Percentiles rank a stretch among this genome's conserved stretches.
These are phyloP conservation scores for Hyles lineata DNA, from an alignment of 2,888 invertebrate species.

Conservation along the genomic window DNA sequence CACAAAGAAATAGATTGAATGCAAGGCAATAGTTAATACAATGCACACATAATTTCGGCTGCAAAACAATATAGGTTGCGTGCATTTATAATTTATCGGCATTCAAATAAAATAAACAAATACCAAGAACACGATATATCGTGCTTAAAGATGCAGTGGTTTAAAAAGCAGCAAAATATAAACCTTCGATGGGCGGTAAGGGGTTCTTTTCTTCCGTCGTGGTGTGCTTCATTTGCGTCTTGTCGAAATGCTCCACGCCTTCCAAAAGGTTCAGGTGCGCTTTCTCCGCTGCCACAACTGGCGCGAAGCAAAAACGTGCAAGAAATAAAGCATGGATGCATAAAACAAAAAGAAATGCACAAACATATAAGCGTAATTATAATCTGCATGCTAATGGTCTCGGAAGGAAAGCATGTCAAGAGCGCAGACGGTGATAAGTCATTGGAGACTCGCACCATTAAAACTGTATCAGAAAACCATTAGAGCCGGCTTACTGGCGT, in stretches of 20 bases:
- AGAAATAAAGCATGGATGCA: constrained; percentile 46
- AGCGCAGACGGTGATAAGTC: constrained; percentile 44
- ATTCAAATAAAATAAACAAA: constrained; percentile 26
- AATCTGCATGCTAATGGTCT: constrained; percentile 43
- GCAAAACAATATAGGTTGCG: neutral
- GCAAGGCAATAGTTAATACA: neutral
- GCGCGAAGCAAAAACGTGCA: constrained; percentile 77
- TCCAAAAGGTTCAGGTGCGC: constrained; percentile 89
- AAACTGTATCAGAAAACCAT: constrained; percentile 42
- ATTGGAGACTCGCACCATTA: constrained; percentile 42
- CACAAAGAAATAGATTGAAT: too few relatives aligned
- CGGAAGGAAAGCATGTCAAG: constrained; percentile 49
- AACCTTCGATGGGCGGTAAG: constrained; percentile 90
- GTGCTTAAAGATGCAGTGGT: constrained; percentile 35
- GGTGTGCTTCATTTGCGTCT: constrained; percentile 89
- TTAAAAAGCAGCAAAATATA: constrained; percentile 58
- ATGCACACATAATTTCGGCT: neutral
- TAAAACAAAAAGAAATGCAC: constrained; percentile 19
- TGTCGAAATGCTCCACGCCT: constrained; percentile 90
- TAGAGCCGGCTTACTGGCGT: constrained; percentile 26
- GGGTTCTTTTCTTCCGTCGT: constrained; percentile 90
- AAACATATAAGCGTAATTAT: constrained; percentile 28
- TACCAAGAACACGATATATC: constrained; percentile 29
- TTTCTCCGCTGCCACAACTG: constrained; percentile 90
- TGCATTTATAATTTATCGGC: constrained; percentile 12